Evolutionary conservation across 2,888 invertebrate genomes (phyloP).

Genomic region (Acanthosepion pharaonis): DNA sequence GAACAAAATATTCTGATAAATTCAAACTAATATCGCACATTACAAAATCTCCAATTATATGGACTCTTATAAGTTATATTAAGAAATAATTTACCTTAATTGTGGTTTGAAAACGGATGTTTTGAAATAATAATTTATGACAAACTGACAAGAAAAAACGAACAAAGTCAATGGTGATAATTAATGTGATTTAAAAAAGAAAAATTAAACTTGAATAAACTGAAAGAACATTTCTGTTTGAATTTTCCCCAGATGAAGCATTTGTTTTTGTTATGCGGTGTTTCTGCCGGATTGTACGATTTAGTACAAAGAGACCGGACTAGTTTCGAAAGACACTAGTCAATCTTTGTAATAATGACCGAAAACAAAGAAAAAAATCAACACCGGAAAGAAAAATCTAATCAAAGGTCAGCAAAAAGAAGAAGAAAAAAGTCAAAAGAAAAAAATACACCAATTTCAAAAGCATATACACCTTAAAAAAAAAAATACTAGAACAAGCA

Average conservation of each 20-base stretch:
- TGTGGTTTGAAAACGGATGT: neutral
- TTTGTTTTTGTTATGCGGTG: neutral
- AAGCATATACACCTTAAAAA: too few species aligned
- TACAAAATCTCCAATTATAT: neutral
- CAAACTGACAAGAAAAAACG: neutral
- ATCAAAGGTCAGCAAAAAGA: too few species aligned
- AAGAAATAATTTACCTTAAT: neutral
- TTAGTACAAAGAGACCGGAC: too few species aligned
- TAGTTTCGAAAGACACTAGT: too few species aligned
- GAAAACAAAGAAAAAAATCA: too few species aligned
- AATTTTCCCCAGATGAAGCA: neutral
- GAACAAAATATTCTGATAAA: neutral
- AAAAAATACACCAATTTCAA: too few species aligned
- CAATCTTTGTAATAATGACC: too few species aligned
- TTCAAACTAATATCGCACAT: conserved; percentile 10
- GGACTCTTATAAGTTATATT: neutral
- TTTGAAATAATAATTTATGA: neutral
- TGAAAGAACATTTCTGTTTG: neutral
- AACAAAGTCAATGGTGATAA: neutral
- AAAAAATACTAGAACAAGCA: too few species aligned
- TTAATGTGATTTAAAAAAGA: too few species aligned
- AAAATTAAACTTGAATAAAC: neutral
- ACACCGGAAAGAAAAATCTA: too few species aligned
- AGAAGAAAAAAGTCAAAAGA: too few species aligned
- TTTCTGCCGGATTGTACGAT: neutral